A percentile compares a stretch with the other conserved stretches of the same genome.
Conservation (phyloP, 2,888 invertebrate species). For the Leucophenga maculata region DNA sequence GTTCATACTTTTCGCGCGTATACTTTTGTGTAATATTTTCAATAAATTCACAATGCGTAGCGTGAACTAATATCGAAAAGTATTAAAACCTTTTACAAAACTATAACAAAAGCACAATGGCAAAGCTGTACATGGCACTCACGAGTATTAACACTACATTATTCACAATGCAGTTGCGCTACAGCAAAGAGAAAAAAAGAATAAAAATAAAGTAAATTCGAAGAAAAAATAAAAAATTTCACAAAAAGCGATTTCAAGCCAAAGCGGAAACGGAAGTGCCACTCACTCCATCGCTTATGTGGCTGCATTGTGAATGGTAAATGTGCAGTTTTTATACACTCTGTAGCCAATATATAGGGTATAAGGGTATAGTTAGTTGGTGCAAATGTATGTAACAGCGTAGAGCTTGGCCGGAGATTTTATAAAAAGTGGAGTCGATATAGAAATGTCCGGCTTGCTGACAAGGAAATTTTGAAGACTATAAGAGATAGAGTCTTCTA, state of each 20-base stretch:
- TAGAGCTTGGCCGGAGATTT: no score
- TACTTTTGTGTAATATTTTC: no score
- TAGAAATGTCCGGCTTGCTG: no score
- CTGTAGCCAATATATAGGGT: no score
- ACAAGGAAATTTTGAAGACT: no score
- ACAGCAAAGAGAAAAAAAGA: conserved; percentile 21
- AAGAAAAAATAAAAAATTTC: not conserved
- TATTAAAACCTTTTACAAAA: conserved; percentile 59
- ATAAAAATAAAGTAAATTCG: conserved; percentile 1
- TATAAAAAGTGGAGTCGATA: no score
- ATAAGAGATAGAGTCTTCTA: no score
- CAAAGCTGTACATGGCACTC: conserved; percentile 65
- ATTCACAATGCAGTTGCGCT: conserved; percentile 65
- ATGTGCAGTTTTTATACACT: not conserved
- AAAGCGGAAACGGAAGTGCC: conserved; percentile 17
- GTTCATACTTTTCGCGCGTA: no score
- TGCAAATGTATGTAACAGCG: no score
- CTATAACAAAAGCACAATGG: no score
- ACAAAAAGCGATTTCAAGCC: not conserved
- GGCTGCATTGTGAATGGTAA: not conserved
- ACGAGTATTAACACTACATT: conserved; percentile 68
- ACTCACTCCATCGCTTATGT: not conserved
- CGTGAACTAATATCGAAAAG: conserved; percentile 64
- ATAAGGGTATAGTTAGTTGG: no score
- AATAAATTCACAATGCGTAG: not conserved